phyloP scores from a whole-genome alignment of 2,888 invertebrate genomes.

The Eucriotettix oculatus region DNA sequence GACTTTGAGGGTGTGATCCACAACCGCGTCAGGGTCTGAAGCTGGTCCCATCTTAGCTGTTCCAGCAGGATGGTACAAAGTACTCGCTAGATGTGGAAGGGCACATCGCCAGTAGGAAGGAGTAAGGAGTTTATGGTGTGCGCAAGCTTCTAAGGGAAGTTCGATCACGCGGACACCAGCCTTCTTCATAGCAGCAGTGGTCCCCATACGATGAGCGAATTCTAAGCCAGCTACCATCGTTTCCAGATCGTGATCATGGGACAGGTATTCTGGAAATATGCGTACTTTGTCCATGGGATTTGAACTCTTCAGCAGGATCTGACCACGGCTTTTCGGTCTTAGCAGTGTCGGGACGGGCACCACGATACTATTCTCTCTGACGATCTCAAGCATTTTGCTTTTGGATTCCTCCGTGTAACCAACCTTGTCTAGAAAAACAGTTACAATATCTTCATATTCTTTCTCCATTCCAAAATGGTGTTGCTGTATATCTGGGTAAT shows the following conservation, averaged over 20 bases:
- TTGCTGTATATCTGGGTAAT: slow-evolving; percentile 36
- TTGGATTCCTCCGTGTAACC: slow-evolving; percentile 19
- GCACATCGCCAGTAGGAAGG: no score
- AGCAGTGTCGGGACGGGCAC: slow-evolving; percentile 66
- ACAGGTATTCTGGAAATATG: slow-evolving; percentile 40
- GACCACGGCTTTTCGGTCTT: slow-evolving; percentile 63
- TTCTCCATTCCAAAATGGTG: slow-evolving; percentile 33
- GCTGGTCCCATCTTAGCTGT: no score
- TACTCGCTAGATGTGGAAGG: no score
- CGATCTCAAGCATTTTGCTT: slow-evolving; percentile 17
- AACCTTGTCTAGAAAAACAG: neutral
- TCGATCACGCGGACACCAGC: slow-evolving; percentile 28
- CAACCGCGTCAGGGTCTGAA: no score
- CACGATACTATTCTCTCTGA: slow-evolving; percentile 65
- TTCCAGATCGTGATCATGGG: slow-evolving; percentile 33
- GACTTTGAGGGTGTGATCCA: no score
- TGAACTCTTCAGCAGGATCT: slow-evolving; percentile 52
- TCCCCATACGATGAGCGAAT: slow-evolving; percentile 24
- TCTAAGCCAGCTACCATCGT: slow-evolving; percentile 33
- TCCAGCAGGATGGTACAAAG: no score
- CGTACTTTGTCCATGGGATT: slow-evolving; percentile 52
- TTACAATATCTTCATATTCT: slow-evolving; percentile 13
- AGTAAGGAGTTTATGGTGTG: slow-evolving; percentile 19
- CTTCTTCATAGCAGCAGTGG: slow-evolving; percentile 26
- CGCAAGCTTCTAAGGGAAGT: slow-evolving; percentile 50